These are phyloP conservation scores for Ariolimax columbianus DNA, from an alignment of 2,888 invertebrate species.

Conservation along the genomic window DNA sequence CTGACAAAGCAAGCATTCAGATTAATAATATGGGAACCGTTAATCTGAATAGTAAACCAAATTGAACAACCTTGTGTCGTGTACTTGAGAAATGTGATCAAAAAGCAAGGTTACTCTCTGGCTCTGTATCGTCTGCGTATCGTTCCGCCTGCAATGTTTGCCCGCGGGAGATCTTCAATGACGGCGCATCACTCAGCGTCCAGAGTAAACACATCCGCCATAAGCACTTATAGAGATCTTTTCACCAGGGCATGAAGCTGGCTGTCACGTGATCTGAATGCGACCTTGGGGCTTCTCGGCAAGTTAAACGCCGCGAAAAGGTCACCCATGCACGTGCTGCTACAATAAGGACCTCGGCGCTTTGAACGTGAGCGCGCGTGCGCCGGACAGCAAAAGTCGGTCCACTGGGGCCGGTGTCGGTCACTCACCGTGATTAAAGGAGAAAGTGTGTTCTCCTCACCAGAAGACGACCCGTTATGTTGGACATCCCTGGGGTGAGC, in stretches of 20 bases:
- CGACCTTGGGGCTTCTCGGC: slow-evolving; percentile 42
- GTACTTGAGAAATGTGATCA: slow-evolving; percentile 32
- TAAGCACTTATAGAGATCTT: slow-evolving; percentile 31
- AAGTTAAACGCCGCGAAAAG: slow-evolving; percentile 43
- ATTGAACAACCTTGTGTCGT: slow-evolving; percentile 30
- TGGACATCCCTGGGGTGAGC: background rate
- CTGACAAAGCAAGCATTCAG: slow-evolving; percentile 4
- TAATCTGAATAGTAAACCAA: slow-evolving; percentile 43
- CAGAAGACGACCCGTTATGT: background rate
- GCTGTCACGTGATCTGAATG: slow-evolving; percentile 38
- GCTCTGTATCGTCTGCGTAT: slow-evolving; percentile 15
- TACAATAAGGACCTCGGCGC: slow-evolving; percentile 18
- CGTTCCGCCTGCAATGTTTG: slow-evolving; percentile 17
- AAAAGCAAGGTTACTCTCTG: slow-evolving; percentile 28
- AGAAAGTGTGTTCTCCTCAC: slow-evolving; percentile 2
- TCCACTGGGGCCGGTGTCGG: slow-evolving; percentile 16
- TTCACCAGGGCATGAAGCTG: slow-evolving; percentile 39
- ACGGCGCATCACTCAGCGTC: slow-evolving; percentile 29
- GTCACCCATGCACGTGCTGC: slow-evolving; percentile 45
- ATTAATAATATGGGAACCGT: background rate
- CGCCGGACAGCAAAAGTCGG: slow-evolving; percentile 11
- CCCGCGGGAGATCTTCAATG: slow-evolving; percentile 30
- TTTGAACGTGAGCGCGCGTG: slow-evolving; percentile 41
- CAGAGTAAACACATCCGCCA: slow-evolving; percentile 35
- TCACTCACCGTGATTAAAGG: slow-evolving; percentile 39